Evolutionary conservation across 2,797 vertebrate genomes (phyloP).

Genomic region (Acridotheres tristis): DNA sequence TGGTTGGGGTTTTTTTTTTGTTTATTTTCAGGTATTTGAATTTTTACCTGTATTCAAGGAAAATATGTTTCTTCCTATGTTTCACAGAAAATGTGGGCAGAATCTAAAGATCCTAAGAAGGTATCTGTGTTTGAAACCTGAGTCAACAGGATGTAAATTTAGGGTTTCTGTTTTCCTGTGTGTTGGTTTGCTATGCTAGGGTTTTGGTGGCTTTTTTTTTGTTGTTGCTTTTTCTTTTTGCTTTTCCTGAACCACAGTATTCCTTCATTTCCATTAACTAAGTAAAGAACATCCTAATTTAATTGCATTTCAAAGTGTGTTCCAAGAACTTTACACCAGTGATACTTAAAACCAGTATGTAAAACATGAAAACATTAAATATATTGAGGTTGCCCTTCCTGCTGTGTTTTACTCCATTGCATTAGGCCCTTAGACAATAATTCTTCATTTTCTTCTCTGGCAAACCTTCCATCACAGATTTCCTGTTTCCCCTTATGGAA

Average conservation of each 20-base stretch:
- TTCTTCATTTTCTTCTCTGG: background rate
- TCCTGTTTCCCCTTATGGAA: background rate
- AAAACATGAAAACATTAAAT: background rate
- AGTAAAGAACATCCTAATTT: background rate
- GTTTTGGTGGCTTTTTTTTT: too few relatives aligned
- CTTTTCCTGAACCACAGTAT: background rate
- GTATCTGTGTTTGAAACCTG: background rate
- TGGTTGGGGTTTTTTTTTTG: background rate
- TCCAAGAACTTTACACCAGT: background rate
- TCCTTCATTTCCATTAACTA: background rate
- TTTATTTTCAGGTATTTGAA: background rate
- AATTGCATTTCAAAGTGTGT: background rate
- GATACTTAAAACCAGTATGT: background rate
- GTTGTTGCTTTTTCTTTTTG: background rate
- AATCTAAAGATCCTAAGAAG: background rate
- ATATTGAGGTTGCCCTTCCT: background rate
- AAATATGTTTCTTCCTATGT: background rate
- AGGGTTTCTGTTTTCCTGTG: background rate
- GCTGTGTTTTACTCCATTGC: background rate
- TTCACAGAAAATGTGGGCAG: background rate
- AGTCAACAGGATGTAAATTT: background rate
- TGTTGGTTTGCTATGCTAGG: background rate
- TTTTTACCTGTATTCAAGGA: background rate
- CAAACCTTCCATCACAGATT: background rate
- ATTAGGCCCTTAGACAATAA: background rate